Base-by-base conservation (phyloP, 2,797 vertebrate species). In the Cryptoblepharus egeriae region DNA sequence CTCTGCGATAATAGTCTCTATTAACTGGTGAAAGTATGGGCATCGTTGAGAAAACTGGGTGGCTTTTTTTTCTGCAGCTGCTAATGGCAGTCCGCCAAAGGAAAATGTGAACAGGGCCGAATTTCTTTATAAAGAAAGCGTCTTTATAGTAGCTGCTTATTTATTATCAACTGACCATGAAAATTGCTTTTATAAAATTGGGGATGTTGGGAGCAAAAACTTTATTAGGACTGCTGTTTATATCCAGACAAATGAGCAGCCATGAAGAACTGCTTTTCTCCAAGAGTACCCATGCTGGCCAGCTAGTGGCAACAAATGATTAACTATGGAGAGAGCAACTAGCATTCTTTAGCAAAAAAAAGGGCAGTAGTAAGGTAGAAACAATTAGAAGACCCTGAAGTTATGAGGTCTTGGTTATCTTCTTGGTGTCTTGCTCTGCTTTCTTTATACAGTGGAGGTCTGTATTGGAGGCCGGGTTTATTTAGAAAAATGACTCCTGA, bases 261-360 rank as follows among this genome's bases (percentile, higher is more conserved):
- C 12, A 79, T 26, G 0, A 77, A 58, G 87, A 93, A 77, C 76
- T 86, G 83, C 74, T 72, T 58, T 86, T 93, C n/a, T 94, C 80
- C 91, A 90, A 83, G 88, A 94, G 90, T 95, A 94, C 95, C 93
- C 88, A 4, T 0, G 67, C 87, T 94, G 94, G 94, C 95, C 95
- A 95, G 94, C 91, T 95, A 95, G 95, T 95, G 95, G 94, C 94
- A 95, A 95, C 94, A 94, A 91, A 95, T 94, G 94, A 95, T 95
- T 95, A 95, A 92, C 92, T 94, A 94, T 94, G 52, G 89, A 42
- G 49, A 84, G 81, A 87, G 87, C 87, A 88, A 85, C 72, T 32
- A 28, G 1, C 1, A 61, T 80, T 45, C 81, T 60, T 80, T 69
- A 49, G 83, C 85, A 72, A 69, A 83, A 30, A 80, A 18, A 67